Evolutionary conservation across 2,888 invertebrate genomes (phyloP), one percentile per base, ranked within the genome.

Genomic region (Drosophila prostipennis): DNA sequence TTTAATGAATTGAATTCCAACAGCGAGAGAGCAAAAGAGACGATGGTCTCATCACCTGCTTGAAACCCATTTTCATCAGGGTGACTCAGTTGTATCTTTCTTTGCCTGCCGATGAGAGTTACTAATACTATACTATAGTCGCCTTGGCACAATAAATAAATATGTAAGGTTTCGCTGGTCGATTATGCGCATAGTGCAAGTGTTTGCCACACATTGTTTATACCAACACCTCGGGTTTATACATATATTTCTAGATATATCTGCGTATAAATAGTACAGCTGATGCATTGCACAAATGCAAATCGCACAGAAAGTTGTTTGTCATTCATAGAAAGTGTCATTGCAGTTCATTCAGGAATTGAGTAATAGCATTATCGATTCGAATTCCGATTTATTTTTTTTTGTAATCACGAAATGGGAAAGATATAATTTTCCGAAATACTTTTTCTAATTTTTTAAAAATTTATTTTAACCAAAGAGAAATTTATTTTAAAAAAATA

Each of bases 121-220:
- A 19, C 19, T 32, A 49, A 2, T 26, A 19, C 3, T 19, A 26
- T 6, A 26, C 26, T 26, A 26, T 26, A 26, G 63, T 74, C 75
- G 82, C 82, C 85, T 87, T 82, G 82, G 85, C 85, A 82, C 85
- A 77, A 85, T 87, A 80, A 77, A 85, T 82, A 80, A 76, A 80
- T 84, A 75, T 78, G 54, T 60, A 78, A 78, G 75, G 72, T 76
- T 54, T 57, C 63, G 64, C 61, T 57, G 43, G 46, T 71, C 68
- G 70, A 65, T 84, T 84, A 72, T 81, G 78, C 76, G 61, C 78
- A 75, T 80, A 80, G 80, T 80, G 80, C 78, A 68, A 74, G 84
- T 80, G 79, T 78, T 76, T 80, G 76, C 65, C 67, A 48, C 59
- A 68, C 74, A 78, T 69, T 78, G 59, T 64, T 65, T 26, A 48